These are phyloP conservation scores for Autographa pulchrina DNA, from an alignment of 2,888 invertebrate species.

Conservation along the genomic window DNA sequence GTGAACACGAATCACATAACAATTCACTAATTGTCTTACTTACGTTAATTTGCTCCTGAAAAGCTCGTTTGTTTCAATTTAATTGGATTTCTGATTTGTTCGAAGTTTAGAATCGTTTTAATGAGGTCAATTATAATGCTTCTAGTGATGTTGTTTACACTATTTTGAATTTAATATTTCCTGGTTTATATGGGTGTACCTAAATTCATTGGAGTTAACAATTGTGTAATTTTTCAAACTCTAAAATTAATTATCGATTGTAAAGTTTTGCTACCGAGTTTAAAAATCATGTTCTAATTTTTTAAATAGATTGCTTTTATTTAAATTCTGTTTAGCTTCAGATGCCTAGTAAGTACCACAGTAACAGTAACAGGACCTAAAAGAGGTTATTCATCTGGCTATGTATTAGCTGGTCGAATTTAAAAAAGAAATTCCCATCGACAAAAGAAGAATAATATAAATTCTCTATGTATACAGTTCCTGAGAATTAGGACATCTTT, in stretches of 20 bases:
- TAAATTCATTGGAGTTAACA: no score
- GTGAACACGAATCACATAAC: conserved; percentile 56
- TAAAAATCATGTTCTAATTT: no score
- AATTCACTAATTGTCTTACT: conserved; percentile 41
- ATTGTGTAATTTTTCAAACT: no score
- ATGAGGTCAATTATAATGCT: neutral
- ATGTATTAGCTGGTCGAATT: no score
- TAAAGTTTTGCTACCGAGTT: no score
- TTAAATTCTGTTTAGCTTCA: no score
- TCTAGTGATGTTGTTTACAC: neutral
- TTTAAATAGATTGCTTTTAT: no score
- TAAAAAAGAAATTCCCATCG: no score
- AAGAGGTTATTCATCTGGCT: no score
- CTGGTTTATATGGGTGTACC: neutral
- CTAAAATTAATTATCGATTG: no score
- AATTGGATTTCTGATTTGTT: conserved; percentile 21
- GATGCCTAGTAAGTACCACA: no score
- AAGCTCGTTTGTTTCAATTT: conserved; percentile 17
- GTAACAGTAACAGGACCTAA: no score
- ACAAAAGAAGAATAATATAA: neutral
- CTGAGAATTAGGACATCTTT: conserved; percentile 10
- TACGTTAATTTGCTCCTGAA: conserved; percentile 39
- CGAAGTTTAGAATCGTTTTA: neutral
- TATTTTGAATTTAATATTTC: neutral
- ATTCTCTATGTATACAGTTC: neutral